Percentiles rank a stretch among this genome's conserved stretches.
These are phyloP conservation scores for Myotis vivesi DNA, from an alignment of 2,797 vertebrate genomes.

Conservation along the genomic window DNA sequence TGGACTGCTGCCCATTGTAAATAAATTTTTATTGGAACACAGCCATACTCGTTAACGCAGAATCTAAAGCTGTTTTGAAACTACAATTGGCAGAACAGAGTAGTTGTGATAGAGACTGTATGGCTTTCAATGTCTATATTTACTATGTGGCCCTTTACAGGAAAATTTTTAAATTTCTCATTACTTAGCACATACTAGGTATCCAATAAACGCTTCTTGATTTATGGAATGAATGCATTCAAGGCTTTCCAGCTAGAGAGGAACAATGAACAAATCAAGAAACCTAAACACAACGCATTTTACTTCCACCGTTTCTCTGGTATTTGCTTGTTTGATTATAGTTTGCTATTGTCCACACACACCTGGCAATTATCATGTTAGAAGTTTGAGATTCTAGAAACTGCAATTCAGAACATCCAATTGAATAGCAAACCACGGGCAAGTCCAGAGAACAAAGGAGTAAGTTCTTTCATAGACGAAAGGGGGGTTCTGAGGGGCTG, in stretches of 20 bases:
- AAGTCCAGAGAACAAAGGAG: background rate
- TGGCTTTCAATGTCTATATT: constrained; percentile 21
- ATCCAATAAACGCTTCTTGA: background rate
- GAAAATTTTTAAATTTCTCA: background rate
- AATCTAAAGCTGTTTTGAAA: background rate
- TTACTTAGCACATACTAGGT: background rate
- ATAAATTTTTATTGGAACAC: background rate
- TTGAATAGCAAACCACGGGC: background rate
- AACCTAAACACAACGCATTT: background rate
- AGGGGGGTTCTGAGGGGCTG: background rate
- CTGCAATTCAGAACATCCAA: background rate
- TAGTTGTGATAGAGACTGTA: background rate
- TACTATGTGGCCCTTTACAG: background rate
- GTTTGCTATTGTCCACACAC: background rate
- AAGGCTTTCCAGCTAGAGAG: background rate
- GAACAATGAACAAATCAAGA: background rate
- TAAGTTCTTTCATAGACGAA: background rate
- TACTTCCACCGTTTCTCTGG: background rate
- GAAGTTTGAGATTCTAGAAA: constrained; percentile 36
- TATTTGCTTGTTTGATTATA: background rate
- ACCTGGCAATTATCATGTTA: background rate
- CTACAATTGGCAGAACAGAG: background rate
- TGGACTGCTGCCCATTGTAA: background rate
- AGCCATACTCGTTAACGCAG: background rate
- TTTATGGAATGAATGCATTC: background rate